These are phyloP conservation scores for Thereuonema tuberculata DNA, from an alignment of 1,140 invertebrate species.

Conservation along the genomic window DNA sequence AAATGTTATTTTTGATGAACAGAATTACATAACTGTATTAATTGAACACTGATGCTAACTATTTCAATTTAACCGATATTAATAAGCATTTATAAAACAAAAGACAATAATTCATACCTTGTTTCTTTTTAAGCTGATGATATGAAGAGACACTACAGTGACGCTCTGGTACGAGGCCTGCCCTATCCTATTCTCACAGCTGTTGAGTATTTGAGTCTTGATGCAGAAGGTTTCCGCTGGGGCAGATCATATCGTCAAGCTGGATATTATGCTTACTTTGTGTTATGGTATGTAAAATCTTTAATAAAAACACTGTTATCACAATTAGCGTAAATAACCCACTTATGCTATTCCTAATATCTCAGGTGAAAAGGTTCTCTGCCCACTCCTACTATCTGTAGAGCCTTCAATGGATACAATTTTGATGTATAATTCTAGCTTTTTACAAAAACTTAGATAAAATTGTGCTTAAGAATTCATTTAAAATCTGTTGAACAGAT, in stretches of 20 bases:
- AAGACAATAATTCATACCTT: too few species aligned
- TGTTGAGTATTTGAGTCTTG: conserved; percentile 88
- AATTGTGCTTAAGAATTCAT: neutral
- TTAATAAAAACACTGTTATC: neutral
- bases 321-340: neutral
- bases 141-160: conserved; percentile 64
- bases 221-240: conserved; percentile 93
- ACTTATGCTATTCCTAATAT: neutral
- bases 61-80: too few species aligned
- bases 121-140: conserved; percentile 72
- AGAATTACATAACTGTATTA: too few species aligned
- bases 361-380: neutral
- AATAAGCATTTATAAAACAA: too few species aligned
- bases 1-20: too few species aligned
- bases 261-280: conserved; percentile 80
- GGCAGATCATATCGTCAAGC: conserved; percentile 83
- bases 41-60: too few species aligned
- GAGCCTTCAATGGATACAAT: neutral
- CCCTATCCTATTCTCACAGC: conserved; percentile 92
- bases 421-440: neutral
- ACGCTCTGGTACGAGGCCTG: conserved; percentile 58
- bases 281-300: conserved; percentile 58
- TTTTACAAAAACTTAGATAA: neutral
- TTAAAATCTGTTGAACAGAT: too few species aligned
- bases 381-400: neutral